These are phyloP conservation scores for Tetranychus piercei DNA, from an alignment of 2,888 invertebrate species.

Conservation along the genomic window DNA sequence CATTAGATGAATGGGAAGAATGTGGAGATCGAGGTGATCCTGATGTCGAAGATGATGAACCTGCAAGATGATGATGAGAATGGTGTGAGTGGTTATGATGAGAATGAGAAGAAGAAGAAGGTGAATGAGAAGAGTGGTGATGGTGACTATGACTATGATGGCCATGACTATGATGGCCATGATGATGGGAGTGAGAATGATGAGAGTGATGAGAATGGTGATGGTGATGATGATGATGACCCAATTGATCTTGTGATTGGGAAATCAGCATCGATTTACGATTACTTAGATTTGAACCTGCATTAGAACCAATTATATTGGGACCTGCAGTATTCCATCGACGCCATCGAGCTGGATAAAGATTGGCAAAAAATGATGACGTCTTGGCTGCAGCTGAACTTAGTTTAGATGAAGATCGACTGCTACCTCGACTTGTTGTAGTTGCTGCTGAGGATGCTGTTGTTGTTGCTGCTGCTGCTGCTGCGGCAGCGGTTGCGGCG, in stretches of 20 bases:
- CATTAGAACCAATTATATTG: constrained; percentile 5
- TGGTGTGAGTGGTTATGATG: background rate
- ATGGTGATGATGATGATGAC: background rate
- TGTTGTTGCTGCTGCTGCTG: background rate
- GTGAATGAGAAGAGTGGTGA: background rate
- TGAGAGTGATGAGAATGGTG: background rate
- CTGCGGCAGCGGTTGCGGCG: background rate
- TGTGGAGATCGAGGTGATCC: constrained; percentile 17
- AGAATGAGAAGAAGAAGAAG: constrained; percentile 2
- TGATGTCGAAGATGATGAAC: constrained; percentile 8
- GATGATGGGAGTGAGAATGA: background rate
- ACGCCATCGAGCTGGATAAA: constrained; percentile 89
- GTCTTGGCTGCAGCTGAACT: constrained; percentile 20
- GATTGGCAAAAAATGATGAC: constrained; percentile 57
- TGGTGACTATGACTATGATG: background rate
- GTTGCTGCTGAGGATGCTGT: background rate
- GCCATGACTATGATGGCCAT: background rate
- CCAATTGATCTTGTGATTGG: constrained; percentile 10
- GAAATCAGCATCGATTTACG: constrained; percentile 9
- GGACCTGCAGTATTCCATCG: constrained; percentile 34
- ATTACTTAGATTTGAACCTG: background rate
- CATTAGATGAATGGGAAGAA: constrained; percentile 29
- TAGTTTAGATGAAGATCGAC: constrained; percentile 11
- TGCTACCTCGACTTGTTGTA: background rate
- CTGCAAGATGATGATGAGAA: constrained; percentile 12